These are phyloP conservation scores for Darevskia mixta DNA, from an alignment of 2,797 vertebrate genomes.

Conservation along the genomic window DNA sequence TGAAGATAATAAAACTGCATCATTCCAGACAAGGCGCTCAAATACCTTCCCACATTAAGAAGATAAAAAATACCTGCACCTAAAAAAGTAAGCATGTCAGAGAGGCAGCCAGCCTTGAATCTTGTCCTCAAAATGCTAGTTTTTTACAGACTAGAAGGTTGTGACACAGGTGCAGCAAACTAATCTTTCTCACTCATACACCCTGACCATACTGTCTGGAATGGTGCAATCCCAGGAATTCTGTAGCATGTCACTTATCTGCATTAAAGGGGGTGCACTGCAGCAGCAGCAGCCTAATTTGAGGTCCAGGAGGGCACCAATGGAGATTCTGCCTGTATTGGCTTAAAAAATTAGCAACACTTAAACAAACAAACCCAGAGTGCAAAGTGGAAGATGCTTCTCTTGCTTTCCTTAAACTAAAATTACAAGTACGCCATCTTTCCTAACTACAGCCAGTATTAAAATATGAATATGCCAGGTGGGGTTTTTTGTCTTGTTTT, in stretches of 20 bases:
- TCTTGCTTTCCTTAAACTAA: slow-evolving; percentile 63
- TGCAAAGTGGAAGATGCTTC: slow-evolving; percentile 55
- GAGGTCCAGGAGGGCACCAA: background rate
- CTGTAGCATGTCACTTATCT: too few species aligned
- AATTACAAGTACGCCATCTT: slow-evolving; percentile 72
- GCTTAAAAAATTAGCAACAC: slow-evolving; percentile 50
- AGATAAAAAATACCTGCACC: background rate
- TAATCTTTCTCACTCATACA: too few species aligned
- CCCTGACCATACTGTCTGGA: background rate
- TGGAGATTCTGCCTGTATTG: too few species aligned
- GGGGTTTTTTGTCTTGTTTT: slow-evolving; percentile 8
- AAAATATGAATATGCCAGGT: slow-evolving; percentile 71
- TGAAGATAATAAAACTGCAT: too few species aligned
- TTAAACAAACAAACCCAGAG: slow-evolving; percentile 40
- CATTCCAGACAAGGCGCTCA: background rate
- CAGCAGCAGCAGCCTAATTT: too few species aligned
- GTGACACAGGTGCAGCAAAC: background rate
- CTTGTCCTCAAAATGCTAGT: background rate
- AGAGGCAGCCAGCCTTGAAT: background rate
- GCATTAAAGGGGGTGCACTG: background rate
- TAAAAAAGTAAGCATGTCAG: too few species aligned
- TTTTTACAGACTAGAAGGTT: background rate
- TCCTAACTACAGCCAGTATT: slow-evolving; percentile 75
- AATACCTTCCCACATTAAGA: background rate
- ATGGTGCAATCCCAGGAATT: background rate